phyloP scores from a whole-genome alignment of 1,140 invertebrate species.

The Nomia melanderi region DNA sequence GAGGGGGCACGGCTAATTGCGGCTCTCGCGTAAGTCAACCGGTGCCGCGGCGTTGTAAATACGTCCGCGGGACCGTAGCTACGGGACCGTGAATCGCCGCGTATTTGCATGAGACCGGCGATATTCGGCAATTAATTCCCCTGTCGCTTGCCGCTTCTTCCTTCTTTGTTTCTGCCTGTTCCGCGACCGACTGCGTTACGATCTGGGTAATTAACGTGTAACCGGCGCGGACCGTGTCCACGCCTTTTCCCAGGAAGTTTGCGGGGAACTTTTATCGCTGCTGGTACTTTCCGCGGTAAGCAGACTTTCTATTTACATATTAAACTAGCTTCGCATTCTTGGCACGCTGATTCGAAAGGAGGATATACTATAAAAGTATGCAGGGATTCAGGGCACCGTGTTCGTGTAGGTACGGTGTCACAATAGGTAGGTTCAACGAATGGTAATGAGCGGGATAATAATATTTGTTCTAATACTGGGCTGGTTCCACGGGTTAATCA shows the following conservation, averaged over 20 bases:
- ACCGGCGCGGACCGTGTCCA: conserved; percentile 25
- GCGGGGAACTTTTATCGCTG: conserved; percentile 14
- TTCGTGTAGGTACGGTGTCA: too few species aligned
- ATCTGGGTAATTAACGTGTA: conserved; percentile 23
- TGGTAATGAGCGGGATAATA: too few species aligned
- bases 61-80: conserved; percentile 41
- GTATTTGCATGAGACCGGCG: conserved; percentile 40
- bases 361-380: neutral
- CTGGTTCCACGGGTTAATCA: too few species aligned
- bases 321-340: neutral
- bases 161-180: conserved; percentile 17
- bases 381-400: neutral
- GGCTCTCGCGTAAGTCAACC: conserved; percentile 51
- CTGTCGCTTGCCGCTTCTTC: conserved; percentile 29
- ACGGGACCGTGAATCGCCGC: conserved; percentile 40
- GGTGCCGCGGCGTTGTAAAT: conserved; percentile 43
- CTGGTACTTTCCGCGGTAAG: neutral
- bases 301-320: neutral
- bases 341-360: too few species aligned
- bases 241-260: conserved; percentile 17
- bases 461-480: too few species aligned
- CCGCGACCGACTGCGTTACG: conserved; percentile 16
- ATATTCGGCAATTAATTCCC: conserved; percentile 41
- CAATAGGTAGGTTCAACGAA: too few species aligned
- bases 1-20: conserved; percentile 58